These are phyloP conservation scores for Philypnodon macrostomus DNA, from an alignment of 2,797 vertebrate species.

Conservation along the genomic window DNA sequence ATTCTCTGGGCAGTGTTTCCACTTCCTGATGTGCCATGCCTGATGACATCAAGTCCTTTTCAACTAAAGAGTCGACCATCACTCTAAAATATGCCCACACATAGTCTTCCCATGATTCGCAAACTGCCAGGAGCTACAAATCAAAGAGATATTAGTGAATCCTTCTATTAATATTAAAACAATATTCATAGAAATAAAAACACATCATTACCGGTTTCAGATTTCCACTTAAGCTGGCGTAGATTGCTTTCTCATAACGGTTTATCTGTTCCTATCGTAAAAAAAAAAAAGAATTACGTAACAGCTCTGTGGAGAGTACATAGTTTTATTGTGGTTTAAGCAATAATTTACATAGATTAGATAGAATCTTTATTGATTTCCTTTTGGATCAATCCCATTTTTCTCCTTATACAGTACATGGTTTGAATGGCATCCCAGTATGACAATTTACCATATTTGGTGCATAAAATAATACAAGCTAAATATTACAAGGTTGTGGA, in stretches of 20 bases:
- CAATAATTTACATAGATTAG: no score
- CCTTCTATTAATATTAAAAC: background rate
- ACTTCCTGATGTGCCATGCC: slow-evolving; percentile 82
- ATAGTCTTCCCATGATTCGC: slow-evolving; percentile 95
- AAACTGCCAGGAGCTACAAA: slow-evolving; percentile 85
- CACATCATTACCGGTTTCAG: slow-evolving; percentile 87
- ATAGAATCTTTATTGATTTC: no score
- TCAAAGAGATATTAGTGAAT: no score
- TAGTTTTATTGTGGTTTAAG: no score
- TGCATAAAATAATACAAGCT: no score
- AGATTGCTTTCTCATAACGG: slow-evolving; percentile 91
- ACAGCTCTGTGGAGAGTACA: no score
- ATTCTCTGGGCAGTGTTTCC: slow-evolving; percentile 90
- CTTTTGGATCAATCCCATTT: no score
- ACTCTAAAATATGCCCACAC: slow-evolving; percentile 95
- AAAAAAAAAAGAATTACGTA: background rate
- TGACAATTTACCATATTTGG: no score
- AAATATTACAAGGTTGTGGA: no score
- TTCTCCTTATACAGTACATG: no score
- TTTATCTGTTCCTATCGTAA: slow-evolving; percentile 86
- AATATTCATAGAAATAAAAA: background rate
- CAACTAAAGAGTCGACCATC: slow-evolving; percentile 93
- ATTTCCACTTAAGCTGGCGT: slow-evolving; percentile 92
- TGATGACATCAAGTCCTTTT: slow-evolving; percentile 90
- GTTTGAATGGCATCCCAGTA: no score